These are phyloP conservation scores for Turdus rufiventris DNA, from an alignment of 2,113 vertebrate genomes.

Conservation along the genomic window DNA sequence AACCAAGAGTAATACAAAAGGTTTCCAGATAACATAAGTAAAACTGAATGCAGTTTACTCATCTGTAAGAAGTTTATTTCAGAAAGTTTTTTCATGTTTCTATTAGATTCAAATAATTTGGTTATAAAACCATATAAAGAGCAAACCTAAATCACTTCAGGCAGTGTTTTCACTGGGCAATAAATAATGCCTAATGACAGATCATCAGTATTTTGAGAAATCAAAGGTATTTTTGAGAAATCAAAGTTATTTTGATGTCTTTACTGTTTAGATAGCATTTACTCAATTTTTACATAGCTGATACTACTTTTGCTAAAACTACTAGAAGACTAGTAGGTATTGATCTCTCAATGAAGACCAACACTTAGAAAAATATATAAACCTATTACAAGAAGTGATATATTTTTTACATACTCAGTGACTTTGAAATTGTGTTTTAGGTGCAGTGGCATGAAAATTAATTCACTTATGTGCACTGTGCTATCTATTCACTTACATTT, in stretches of 20 bases:
- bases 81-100: background rate
- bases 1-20: background rate
- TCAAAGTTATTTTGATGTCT: background rate
- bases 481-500: background rate
- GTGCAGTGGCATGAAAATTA: background rate
- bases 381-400: background rate
- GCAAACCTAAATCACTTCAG: background rate
- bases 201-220: background rate
- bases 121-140: background rate
- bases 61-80: background rate
- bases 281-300: background rate
- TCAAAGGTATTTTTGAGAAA: background rate
- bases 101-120: background rate
- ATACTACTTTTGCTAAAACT: background rate
- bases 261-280: background rate
- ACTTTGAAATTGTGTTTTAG: background rate
- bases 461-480: background rate
- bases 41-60: background rate
- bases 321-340: background rate
- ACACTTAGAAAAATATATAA: background rate
- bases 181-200: background rate
- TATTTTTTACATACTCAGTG: background rate
- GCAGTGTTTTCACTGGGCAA: background rate
- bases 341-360: background rate
- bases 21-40: background rate